These are phyloP conservation scores for Oryzias curvinotus DNA, from an alignment of 2,113 vertebrate genomes.

Conservation along the genomic window DNA sequence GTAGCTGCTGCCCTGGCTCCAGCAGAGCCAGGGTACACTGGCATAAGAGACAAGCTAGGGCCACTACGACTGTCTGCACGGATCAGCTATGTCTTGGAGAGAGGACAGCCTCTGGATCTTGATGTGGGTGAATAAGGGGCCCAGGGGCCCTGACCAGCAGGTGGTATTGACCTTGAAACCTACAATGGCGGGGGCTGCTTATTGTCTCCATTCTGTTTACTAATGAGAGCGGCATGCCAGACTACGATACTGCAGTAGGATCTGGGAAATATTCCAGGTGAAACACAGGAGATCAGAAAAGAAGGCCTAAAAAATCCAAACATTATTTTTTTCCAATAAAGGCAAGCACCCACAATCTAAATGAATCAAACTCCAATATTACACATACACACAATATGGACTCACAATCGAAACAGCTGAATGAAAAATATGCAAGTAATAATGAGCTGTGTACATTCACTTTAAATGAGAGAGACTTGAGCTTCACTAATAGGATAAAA, in stretches of 20 bases:
- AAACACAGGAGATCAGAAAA: neutral
- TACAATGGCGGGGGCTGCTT: constrained; percentile 32
- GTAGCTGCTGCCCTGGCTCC: constrained; percentile 65
- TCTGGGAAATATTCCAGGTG: constrained; percentile 22
- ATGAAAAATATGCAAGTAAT: neutral
- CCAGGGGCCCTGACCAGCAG: constrained; percentile 46
- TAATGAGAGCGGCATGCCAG: constrained; percentile 27
- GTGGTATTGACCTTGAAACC: constrained; percentile 70
- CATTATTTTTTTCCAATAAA: too few species aligned
- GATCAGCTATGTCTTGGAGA: constrained; percentile 66
- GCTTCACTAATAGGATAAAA: neutral
- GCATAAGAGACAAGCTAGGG: constrained; percentile 62
- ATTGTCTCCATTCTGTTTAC: constrained; percentile 24
- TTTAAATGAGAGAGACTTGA: neutral
- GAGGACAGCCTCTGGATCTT: constrained; percentile 57
- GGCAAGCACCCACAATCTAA: too few species aligned
- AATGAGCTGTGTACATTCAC: neutral
- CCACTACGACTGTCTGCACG: constrained; percentile 67
- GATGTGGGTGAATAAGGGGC: constrained; percentile 50
- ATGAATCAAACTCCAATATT: too few species aligned
- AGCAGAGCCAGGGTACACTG: constrained; percentile 42
- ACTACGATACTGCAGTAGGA: constrained; percentile 24
- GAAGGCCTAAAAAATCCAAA: too few species aligned
- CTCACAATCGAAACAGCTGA: neutral
- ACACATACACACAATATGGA: too few species aligned